A percentile compares a stretch with the other conserved stretches of the same genome.
Conservation (phyloP, 2,888 invertebrate genomes). For the Cataglyphis altisquamis region DNA sequence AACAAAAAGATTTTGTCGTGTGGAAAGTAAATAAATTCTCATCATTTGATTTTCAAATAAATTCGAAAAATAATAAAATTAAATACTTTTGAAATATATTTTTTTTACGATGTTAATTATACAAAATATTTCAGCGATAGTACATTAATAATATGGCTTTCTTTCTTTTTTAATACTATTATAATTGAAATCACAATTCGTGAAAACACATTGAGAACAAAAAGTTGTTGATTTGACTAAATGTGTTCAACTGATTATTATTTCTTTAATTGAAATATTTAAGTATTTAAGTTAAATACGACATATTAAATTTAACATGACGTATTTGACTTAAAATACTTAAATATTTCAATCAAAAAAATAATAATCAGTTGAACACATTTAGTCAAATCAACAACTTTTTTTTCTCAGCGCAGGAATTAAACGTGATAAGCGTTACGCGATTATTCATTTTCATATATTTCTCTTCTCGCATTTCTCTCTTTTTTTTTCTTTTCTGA, state of each 20-base stretch:
- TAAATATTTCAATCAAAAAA: no score
- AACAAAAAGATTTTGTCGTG: background rate
- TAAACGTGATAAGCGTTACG: slow-evolving; percentile 63
- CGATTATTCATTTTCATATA: slow-evolving; percentile 34
- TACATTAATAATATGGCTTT: background rate
- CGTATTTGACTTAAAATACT: no score
- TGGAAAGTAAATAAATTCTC: background rate
- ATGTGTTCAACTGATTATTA: no score
- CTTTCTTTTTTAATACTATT: background rate
- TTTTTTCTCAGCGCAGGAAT: slow-evolving; percentile 50
- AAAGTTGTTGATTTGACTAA: no score
- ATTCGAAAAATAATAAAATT: background rate
- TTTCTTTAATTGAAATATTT: no score
- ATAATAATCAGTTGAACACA: no score
- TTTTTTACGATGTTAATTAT: background rate
- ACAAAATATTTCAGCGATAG: slow-evolving; percentile 42
- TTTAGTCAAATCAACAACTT: no score
- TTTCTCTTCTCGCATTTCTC: slow-evolving; percentile 21
- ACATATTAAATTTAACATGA: no score
- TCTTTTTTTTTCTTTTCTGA: background rate
- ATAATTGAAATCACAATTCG: slow-evolving; percentile 19
- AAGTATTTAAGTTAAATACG: no score
- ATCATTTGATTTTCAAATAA: background rate
- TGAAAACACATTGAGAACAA: slow-evolving; percentile 5
- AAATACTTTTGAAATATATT: background rate